Evolutionary conservation across 1,140 invertebrate species (phyloP), one percentile per base, ranked within the genome.

Genomic region (Oppia nitens): DNA sequence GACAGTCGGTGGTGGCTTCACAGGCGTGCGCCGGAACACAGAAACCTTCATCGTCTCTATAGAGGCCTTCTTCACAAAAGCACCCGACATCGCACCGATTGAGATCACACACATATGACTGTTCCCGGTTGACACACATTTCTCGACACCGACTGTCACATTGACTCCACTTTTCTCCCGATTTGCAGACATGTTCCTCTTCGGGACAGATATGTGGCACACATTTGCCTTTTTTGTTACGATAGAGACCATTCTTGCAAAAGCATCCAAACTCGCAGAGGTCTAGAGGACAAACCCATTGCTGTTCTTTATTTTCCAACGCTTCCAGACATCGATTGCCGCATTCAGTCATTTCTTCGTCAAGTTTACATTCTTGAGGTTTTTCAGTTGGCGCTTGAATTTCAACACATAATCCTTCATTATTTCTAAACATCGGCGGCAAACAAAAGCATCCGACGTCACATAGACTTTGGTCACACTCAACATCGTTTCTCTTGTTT

Each of bases 201-300:
- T 40, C 17, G 32, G 6, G 32, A 17, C 32, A 17, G 32, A 40
- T 40, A 17, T 40, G 32, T n/a, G 32, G 11, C 12, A 61, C 55
- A 25, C 60, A 61, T 20, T 21, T 21, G 2, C 55, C 55, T 1
- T 53, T 14, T 1, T 57, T 52, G 12, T 58, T 45, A 23, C 56
- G 28, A 23, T 58, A 29, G 25, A 57, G 28, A 23, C 56, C 60
- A 12, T 32, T 20, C 26, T 28, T 50, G 24, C 60, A 62, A 29
- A 62, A 62, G 47, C 60, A 62, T 49, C 60, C 60, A 3, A n/a
- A 1, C 0, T 50, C 56, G 25, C 60, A 62, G 9, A 48, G 14
- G 2, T 50, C n/a, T 12, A 24, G 28, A 2, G 56, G 56, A 51
- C 60, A 62, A 3, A 52, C 52, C 23, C 27, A 40, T 9, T 6